Evolutionary conservation across 2,113 vertebrate genomes (phyloP).

Genomic region (Podarcis cretensis): DNA sequence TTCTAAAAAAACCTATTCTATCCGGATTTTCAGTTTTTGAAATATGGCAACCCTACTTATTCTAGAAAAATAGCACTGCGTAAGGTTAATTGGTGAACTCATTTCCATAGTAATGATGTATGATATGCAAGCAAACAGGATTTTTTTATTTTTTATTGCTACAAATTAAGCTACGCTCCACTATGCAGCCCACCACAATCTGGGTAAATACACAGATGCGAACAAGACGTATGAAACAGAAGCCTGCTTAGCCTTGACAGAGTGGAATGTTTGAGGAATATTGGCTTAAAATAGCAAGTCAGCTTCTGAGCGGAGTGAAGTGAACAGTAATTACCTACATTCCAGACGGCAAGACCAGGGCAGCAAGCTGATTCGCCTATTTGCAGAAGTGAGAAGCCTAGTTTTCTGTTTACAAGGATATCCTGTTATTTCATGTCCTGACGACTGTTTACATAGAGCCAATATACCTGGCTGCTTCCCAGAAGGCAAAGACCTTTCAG

Average conservation of each 20-base stretch:
- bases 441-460: constrained; percentile 14
- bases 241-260: not conserved
- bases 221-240: not conserved
- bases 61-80: no score
- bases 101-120: not conserved
- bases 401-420: constrained; percentile 31
- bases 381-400: constrained; percentile 3
- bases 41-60: no score
- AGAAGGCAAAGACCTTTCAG: not conserved
- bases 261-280: constrained; percentile 11
- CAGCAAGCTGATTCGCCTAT: constrained; percentile 2
- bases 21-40: no score
- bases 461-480: constrained; percentile 6
- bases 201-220: constrained; percentile 15
- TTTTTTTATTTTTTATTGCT: not conserved
- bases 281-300: not conserved
- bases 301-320: not conserved
- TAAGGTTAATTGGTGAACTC: not conserved
- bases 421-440: constrained; percentile 33
- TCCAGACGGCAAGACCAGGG: constrained; percentile 7
- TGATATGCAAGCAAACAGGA: not conserved
- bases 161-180: no score
- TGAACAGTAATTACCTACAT: constrained; percentile 20
- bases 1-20: no score
- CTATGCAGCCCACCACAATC: not conserved